phyloP scores from a whole-genome alignment of 2,797 vertebrate genomes.

The Buceros bicornis region DNA sequence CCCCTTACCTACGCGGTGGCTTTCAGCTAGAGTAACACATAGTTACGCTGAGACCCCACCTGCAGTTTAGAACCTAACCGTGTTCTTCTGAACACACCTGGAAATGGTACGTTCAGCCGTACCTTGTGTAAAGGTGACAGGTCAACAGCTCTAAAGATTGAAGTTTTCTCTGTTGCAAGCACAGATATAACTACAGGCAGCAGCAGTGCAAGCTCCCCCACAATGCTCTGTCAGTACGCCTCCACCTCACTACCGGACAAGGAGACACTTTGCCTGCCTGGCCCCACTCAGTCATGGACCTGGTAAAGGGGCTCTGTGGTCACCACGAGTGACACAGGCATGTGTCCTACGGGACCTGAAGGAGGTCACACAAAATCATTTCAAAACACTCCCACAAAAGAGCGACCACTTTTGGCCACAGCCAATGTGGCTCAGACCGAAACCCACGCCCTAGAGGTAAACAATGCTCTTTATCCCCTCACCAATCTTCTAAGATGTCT shows the following conservation, averaged over 20 bases:
- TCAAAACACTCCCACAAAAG: background rate
- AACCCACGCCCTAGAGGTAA: constrained; percentile 27
- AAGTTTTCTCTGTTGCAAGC: background rate
- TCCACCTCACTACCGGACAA: background rate
- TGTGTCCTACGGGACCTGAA: background rate
- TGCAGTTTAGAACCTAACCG: background rate
- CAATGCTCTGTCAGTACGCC: background rate
- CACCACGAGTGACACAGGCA: background rate
- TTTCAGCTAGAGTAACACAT: background rate
- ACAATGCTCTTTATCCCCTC: constrained; percentile 43
- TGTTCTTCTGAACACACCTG: background rate
- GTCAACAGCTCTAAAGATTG: background rate
- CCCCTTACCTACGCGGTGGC: background rate
- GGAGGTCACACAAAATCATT: background rate
- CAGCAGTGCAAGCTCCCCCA: constrained; percentile 30
- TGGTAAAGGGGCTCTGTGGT: background rate
- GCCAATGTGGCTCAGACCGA: constrained; percentile 10
- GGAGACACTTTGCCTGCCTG: background rate
- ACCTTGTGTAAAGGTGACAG: background rate
- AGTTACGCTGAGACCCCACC: constrained; percentile 3
- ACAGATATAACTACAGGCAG: background rate
- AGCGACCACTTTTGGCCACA: background rate
- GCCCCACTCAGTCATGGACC: background rate
- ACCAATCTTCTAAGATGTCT: constrained; percentile 31
- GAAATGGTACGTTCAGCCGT: background rate